These are phyloP conservation scores for Portunus trituberculatus DNA, from an alignment of 1,140 invertebrate species.

Conservation along the genomic window DNA sequence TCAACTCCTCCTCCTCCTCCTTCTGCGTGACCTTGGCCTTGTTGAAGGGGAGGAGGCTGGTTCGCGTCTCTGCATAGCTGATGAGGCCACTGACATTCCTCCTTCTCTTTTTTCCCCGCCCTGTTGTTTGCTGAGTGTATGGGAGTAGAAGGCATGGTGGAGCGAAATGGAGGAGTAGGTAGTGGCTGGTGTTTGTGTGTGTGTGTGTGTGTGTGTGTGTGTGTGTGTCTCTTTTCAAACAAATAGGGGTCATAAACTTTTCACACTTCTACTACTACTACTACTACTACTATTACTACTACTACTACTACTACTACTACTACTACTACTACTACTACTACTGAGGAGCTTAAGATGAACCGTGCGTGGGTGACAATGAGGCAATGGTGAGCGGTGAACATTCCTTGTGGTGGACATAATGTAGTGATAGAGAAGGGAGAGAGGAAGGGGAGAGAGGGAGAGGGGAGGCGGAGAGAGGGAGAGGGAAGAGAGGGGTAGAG, in stretches of 20 bases:
- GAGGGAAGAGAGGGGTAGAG: neutral
- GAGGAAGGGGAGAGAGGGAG: neutral
- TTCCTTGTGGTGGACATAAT: no score
- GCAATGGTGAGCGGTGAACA: no score
- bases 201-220: no score
- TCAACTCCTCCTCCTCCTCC: neutral
- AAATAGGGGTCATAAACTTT: no score
- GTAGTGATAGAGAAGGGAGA: neutral
- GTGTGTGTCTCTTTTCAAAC: no score
- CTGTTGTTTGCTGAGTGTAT: no score
- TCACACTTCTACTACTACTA: no score
- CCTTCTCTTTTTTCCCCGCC: neutral
- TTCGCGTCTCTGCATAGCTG: neutral
- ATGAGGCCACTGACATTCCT: neutral
- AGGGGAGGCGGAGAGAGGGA: neutral
- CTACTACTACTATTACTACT: no score
- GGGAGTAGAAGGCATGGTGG: neutral
- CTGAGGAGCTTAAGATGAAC: no score
- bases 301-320: no score
- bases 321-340: no score
- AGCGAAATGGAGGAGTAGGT: neutral
- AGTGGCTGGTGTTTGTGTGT: neutral
- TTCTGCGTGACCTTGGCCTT: neutral
- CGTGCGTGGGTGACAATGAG: no score
- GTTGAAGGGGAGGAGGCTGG: neutral